A percentile compares a stretch with the other conserved stretches of the same genome.
Conservation (phyloP, 2,888 invertebrate species). For the Xestobium rufovillosum region DNA sequence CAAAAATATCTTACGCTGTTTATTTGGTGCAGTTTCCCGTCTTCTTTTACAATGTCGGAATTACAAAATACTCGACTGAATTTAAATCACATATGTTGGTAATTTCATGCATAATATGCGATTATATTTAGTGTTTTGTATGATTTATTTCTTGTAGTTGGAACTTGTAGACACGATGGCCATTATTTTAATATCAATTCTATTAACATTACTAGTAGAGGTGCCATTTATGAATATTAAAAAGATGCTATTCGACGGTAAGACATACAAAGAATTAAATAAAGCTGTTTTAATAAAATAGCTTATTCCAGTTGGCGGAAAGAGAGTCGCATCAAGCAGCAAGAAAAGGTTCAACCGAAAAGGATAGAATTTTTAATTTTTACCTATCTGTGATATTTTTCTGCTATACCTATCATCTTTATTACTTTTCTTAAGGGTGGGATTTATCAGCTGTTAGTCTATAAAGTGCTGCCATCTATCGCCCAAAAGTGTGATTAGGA, state of each 20-base stretch:
- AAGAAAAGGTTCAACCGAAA: too few species aligned
- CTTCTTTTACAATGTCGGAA: conserved; percentile 57
- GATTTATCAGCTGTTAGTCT: too few species aligned
- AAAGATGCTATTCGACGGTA: conserved; percentile 40
- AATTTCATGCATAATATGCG: conserved; percentile 30
- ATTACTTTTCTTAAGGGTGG: too few species aligned
- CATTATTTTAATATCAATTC: conserved; percentile 44
- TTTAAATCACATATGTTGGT: conserved; percentile 48
- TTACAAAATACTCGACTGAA: conserved; percentile 45
- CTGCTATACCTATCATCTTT: too few species aligned
- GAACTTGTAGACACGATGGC: conserved; percentile 45
- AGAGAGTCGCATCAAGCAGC: too few species aligned
- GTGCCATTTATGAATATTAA: conserved; percentile 54
- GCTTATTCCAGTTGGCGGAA: too few species aligned
- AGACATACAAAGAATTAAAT: too few species aligned
- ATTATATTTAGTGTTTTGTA: conserved; percentile 3
- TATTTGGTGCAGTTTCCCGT: conserved; percentile 58
- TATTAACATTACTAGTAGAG: conserved; percentile 49
- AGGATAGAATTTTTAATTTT: too few species aligned
- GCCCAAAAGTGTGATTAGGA: too few species aligned
- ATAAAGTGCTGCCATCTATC: too few species aligned
- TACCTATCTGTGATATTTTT: too few species aligned
- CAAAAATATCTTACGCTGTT: conserved; percentile 53
- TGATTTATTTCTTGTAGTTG: conserved; percentile 41
- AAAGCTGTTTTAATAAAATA: too few species aligned